Evolutionary conservation across 2,113 vertebrate species (phyloP), one percentile per base, ranked within the genome.

Genomic region (Chloropsis hardwickii): DNA sequence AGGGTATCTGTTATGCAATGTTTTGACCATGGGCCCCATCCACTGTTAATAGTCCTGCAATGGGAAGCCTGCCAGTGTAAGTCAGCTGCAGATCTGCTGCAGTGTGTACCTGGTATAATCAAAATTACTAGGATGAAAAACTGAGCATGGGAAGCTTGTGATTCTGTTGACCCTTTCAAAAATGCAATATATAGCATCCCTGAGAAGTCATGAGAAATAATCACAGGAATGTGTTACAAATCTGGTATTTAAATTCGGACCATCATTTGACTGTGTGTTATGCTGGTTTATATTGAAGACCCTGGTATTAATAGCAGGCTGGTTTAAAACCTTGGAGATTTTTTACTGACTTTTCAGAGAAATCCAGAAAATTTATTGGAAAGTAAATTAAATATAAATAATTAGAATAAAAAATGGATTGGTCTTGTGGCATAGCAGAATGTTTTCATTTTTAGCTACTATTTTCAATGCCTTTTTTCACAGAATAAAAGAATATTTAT

Each of bases 201-300:
- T 80, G 60, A 56, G 39, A 74, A 81, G 83, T 94, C 81, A 88
- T 61, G 91, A 76, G 64, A 44, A 81, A 28, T 50, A 88, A 70
- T 73, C 39, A 51, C 64, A 95, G 53, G 95, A 95, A 96, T 96
- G 93, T 95, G 93, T 96, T 95, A 78, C 96, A 83, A 97, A 97
- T 97, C 81, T 53, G 95, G 85, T 74, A 95, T 95, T 95, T 90
- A 65, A 51, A 48, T 90, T 86, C 60, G 78, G 90, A 42, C 16
- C 48, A 29, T 92, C 79, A 51, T 81, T 91, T 87, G 71, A 58
- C 54, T 86, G 37, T 23, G n/a, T 58, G 17, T 65, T 86, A 48
- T 0, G 7, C 88, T 40, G 56, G 20, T 80, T 92, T 77, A 83
- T 22, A 39, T 27, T 74, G 86, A 90, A 86, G 72, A 48, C 7